These are phyloP conservation scores for Sycophila texana DNA, from an alignment of 2,888 invertebrate genomes.

Conservation along the genomic window DNA sequence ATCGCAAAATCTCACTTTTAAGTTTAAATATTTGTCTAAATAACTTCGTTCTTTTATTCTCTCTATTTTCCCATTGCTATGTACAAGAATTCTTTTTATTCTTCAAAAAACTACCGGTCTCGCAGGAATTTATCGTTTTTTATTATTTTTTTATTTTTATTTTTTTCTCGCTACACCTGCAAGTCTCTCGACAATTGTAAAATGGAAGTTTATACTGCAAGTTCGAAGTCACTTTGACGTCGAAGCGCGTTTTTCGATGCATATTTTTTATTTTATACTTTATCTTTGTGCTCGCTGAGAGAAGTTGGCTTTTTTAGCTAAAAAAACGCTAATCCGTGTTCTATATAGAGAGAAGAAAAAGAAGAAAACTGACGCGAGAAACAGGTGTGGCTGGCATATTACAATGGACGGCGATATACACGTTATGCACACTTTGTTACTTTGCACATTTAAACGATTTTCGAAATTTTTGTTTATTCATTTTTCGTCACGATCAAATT, in stretches of 20 bases:
- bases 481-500: neutral
- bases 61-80: conserved; percentile 25
- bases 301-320: conserved; percentile 7
- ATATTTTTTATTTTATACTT: conserved; percentile 24
- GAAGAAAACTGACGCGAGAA: conserved; percentile 43
- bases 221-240: neutral
- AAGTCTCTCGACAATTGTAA: conserved; percentile 38
- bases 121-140: conserved; percentile 13
- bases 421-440: conserved; percentile 38
- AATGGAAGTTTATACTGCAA: conserved; percentile 43
- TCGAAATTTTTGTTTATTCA: neutral
- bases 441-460: conserved; percentile 19
- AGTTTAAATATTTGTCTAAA: conserved; percentile 23
- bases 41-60: conserved; percentile 17
- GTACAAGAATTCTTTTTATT: conserved; percentile 39
- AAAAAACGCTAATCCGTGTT: conserved; percentile 25
- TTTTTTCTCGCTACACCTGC: conserved; percentile 4
- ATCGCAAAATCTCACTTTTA: conserved; percentile 6
- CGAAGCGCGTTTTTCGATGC: conserved; percentile 40
- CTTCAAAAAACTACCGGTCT: conserved; percentile 41
- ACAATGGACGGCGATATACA: conserved; percentile 54
- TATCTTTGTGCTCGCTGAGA: conserved; percentile 20
- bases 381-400: conserved; percentile 47
- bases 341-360: conserved; percentile 44
- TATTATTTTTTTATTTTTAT: neutral